phyloP scores from a whole-genome alignment of 2,113 vertebrate species.

The Arenaria interpres region DNA sequence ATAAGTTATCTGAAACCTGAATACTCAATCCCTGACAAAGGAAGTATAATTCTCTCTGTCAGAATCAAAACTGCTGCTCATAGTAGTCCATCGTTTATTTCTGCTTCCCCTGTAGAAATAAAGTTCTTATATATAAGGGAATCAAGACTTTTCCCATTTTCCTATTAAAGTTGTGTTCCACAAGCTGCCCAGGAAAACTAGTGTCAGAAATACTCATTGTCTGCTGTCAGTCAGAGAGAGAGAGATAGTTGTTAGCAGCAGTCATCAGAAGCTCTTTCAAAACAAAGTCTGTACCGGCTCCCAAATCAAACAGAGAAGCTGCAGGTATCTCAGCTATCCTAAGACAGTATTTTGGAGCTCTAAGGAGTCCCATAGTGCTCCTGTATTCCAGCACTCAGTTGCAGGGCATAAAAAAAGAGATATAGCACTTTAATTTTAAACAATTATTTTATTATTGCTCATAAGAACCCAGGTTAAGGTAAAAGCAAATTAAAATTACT shows the following conservation, averaged over 20 bases:
- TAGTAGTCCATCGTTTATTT: background rate
- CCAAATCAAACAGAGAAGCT: background rate
- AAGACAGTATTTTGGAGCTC: background rate
- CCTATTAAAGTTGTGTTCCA: background rate
- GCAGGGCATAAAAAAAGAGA: background rate
- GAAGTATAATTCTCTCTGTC: background rate
- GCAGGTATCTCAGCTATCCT: background rate
- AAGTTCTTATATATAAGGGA: background rate
- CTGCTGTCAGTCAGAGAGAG: background rate
- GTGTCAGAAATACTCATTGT: background rate
- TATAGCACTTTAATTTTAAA: background rate
- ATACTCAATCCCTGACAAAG: background rate
- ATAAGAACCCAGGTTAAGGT: background rate
- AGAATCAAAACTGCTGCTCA: background rate
- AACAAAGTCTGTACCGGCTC: background rate
- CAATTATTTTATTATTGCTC: background rate
- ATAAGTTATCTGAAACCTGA: background rate
- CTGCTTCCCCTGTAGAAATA: background rate
- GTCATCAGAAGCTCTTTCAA: background rate
- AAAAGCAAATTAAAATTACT: background rate
- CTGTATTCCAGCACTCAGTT: background rate
- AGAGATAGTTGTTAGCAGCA: background rate
- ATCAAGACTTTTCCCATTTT: background rate
- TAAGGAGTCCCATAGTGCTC: background rate
- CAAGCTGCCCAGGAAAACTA: background rate